Base-by-base conservation (phyloP, 1,140 invertebrate genomes). In the Diprion similis region DNA sequence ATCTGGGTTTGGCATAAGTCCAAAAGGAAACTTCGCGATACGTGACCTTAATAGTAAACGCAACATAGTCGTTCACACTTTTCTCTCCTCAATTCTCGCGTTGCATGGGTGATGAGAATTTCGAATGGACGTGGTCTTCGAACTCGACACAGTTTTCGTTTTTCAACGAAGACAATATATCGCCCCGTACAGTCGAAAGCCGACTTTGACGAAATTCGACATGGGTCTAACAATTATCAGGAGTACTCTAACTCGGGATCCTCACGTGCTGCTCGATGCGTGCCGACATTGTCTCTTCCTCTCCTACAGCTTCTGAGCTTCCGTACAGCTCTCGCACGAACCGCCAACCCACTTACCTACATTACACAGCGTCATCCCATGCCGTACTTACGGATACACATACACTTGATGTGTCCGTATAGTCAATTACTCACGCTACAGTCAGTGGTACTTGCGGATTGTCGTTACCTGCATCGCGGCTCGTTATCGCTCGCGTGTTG, bases 281-380 rank as follows among this genome's bases (percentile, higher is more conserved):
- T 59, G 11, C n/a, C 51, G 4, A 4, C 51, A 37, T 1, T 37
- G 24, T 13, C 51, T 13, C 51, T 59, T 59, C 51, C 51, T 59
- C 51, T 59, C 9, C n/a, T 59, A 59, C 51, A 59, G 51, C 51
- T 15, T 59, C 51, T 13, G 51, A 59, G 51, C 73, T 76, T 73
- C 75, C 75, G 76, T 68, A 72, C 75, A 76, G 80, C 79, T 84
- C 81, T 85, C 81, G 77, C 80, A 59, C 9, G 51, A 80, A 83
- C 83, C 71, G 75, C 74, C 84, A 88, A 84, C 85, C 85, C 82
- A 88, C 86, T 88, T 88, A 88, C 86, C 86, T 88, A 88, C 85
- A 88, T 88, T 86, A 87, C 73, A 68, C 66, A 70, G 70, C n/a
- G 51, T 17, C n/a, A 13, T 59, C 11, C 51, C 51, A 9, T 59